Conservation (phyloP, 2,888 invertebrate species). For the Chesias legatella region DNA sequence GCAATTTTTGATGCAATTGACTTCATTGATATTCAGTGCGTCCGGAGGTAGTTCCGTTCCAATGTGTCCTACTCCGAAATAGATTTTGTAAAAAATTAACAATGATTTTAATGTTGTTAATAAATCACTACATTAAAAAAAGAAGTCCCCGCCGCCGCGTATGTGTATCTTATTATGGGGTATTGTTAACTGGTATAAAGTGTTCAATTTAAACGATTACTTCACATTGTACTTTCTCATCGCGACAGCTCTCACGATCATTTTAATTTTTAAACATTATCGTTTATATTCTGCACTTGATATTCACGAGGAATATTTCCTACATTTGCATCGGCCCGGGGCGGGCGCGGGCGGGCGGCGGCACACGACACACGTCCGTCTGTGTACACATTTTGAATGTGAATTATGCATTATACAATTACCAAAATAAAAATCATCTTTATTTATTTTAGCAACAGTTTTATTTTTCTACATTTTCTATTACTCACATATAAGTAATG, state of each 20-base stretch:
- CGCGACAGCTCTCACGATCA: conserved; percentile 30
- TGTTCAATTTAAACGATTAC: no score
- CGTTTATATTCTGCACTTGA: conserved; percentile 43
- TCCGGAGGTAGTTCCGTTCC: conserved; percentile 32
- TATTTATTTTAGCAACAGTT: not conserved
- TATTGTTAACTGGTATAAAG: no score
- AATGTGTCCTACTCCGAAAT: conserved; percentile 29
- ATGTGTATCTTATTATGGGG: no score
- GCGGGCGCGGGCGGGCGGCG: no score
- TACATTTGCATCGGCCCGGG: conserved; percentile 51
- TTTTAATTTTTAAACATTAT: conserved; percentile 33
- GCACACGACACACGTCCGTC: conserved; percentile 75
- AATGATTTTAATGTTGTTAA: no score
- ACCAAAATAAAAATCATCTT: conserved; percentile 14
- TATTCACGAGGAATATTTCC: conserved; percentile 51
- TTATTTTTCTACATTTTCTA: not conserved
- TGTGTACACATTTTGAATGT: conserved; percentile 53
- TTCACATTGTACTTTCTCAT: conserved; percentile 33
- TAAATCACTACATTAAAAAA: no score
- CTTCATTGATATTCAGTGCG: conserved; percentile 39
- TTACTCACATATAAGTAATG: conserved; percentile 15
- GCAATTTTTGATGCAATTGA: conserved; percentile 25
- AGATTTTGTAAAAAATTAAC: conserved; percentile 16
- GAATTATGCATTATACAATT: conserved; percentile 26
- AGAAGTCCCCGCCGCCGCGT: no score